Percentiles rank a stretch among this genome's conserved stretches.
phyloP scores from a whole-genome alignment of 30 jellyfish, hydroid and myxozoan species.

The Pelagia noctiluca region DNA sequence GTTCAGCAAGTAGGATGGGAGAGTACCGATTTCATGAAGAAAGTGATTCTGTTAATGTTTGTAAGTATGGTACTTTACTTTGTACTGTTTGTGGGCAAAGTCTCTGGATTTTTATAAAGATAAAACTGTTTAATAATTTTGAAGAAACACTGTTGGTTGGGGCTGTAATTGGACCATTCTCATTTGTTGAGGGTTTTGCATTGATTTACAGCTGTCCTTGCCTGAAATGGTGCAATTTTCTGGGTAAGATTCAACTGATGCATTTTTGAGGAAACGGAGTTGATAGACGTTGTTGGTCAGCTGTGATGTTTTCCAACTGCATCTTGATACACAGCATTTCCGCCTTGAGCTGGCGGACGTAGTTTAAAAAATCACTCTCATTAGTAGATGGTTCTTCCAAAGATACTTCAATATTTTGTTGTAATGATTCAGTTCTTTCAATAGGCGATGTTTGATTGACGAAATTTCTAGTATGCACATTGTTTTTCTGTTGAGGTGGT shows the following conservation, averaged over 20 bases:
- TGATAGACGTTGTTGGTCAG: background rate
- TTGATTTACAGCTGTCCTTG: background rate
- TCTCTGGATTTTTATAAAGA: background rate
- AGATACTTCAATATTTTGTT: background rate
- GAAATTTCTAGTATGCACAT: background rate
- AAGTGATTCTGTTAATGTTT: background rate
- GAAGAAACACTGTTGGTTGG: background rate
- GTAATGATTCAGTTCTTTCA: background rate
- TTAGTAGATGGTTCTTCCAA: background rate
- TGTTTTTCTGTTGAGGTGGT: background rate
- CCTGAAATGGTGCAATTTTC: conserved; percentile 2
- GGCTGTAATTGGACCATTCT: background rate
- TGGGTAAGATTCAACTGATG: background rate
- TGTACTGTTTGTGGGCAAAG: conserved; percentile 6
- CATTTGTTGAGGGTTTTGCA: background rate
- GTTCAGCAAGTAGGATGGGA: no score
- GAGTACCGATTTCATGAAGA: no score
- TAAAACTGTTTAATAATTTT: background rate
- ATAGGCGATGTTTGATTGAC: background rate
- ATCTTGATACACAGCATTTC: background rate
- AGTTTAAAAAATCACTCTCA: background rate
- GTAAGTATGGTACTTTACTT: background rate
- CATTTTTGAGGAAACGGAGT: background rate
- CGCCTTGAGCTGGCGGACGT: background rate
- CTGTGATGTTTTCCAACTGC: conserved; percentile 6